Evolutionary conservation across 2,888 invertebrate genomes (phyloP).

Genomic region (Drosophila greeni): DNA sequence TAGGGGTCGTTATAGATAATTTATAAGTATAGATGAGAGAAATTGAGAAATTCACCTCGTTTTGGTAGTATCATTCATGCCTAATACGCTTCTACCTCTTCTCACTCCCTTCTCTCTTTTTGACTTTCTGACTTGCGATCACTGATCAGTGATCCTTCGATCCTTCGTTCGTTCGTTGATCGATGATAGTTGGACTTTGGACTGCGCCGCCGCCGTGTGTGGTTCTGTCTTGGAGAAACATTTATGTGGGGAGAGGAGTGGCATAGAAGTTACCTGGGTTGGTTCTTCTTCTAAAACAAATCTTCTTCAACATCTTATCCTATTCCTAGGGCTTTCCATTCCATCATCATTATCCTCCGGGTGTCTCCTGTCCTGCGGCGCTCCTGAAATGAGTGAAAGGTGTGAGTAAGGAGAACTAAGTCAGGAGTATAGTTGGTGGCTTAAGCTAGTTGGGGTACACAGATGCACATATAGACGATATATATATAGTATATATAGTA

Average conservation of each 20-base stretch:
- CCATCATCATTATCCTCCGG: neutral
- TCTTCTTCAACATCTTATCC: neutral
- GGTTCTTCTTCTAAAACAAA: constrained; percentile 31
- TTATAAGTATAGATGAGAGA: constrained; percentile 45
- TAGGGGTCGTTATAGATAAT: constrained; percentile 28
- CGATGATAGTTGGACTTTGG: neutral
- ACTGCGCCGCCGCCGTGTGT: constrained; percentile 17
- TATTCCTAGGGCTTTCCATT: constrained; percentile 1
- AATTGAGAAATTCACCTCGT: constrained; percentile 67
- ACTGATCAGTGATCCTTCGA: constrained; percentile 16
- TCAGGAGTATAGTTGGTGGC: neutral
- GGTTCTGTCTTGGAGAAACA: constrained; percentile 69
- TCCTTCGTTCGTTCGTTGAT: constrained; percentile 23
- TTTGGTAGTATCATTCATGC: constrained; percentile 44
- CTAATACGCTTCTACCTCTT: constrained; percentile 45
- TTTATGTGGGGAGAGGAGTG: constrained; percentile 58
- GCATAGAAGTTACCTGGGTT: constrained; percentile 68
- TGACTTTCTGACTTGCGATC: constrained; percentile 8
- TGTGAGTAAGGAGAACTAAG: constrained; percentile 11
- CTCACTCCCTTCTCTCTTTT: constrained; percentile 11
- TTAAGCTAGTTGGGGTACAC: constrained; percentile 14
- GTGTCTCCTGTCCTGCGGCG: neutral
- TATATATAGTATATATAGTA: neutral
- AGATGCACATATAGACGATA: constrained; percentile 3
- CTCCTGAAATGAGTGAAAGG: constrained; percentile 24